Evolutionary conservation across 2,113 vertebrate species (phyloP).

Genomic region (Crotalus tigris): DNA sequence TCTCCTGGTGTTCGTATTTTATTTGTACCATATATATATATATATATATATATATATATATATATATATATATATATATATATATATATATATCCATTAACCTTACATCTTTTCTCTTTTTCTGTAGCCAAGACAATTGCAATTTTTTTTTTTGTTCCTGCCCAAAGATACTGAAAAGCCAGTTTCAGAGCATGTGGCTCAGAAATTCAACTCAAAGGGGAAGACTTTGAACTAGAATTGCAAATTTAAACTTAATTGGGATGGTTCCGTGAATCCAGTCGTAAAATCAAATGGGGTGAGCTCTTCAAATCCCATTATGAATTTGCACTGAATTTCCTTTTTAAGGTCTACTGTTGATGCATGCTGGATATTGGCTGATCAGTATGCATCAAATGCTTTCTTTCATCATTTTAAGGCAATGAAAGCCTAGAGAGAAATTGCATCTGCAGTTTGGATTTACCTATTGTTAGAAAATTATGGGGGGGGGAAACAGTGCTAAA

Average conservation of each 20-base stretch:
- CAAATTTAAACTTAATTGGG: not conserved
- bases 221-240: not conserved
- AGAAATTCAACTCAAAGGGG: not conserved
- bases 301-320: not conserved
- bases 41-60: too few species aligned
- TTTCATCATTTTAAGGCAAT: not conserved
- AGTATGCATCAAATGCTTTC: not conserved
- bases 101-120: too few species aligned
- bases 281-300: not conserved
- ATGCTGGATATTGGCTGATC: not conserved
- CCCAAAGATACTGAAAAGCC: not conserved
- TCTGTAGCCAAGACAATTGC: too few species aligned
- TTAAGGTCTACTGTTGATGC: not conserved
- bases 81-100: too few species aligned
- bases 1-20: too few species aligned
- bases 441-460: not conserved
- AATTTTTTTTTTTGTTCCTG: not conserved
- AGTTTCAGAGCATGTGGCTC: not conserved
- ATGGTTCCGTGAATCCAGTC: not conserved
- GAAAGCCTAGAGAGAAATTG: not conserved
- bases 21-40: too few species aligned
- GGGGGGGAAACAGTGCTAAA: not conserved
- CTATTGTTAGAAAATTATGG: not conserved
- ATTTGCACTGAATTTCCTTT: not conserved
- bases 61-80: too few species aligned